These are phyloP conservation scores for Bilobella aurantiaca DNA, from an alignment of 1,140 invertebrate genomes.

Conservation along the genomic window DNA sequence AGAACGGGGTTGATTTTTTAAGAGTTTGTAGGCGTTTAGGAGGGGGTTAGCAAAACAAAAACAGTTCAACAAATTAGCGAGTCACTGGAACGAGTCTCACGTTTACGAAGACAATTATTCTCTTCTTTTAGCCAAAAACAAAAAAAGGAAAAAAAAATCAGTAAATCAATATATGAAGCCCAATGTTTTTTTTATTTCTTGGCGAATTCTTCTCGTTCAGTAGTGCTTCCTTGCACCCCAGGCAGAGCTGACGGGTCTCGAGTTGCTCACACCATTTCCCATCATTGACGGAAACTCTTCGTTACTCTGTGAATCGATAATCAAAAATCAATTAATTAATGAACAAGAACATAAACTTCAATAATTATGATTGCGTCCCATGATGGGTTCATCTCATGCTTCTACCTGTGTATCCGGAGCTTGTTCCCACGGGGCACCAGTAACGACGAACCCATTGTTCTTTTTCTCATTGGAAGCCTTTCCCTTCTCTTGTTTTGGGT, in stretches of 20 bases:
- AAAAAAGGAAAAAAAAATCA: not conserved
- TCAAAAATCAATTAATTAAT: slow-evolving; percentile 20
- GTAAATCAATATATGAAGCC: not conserved
- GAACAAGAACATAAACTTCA: not conserved
- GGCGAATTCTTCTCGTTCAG: slow-evolving; percentile 16
- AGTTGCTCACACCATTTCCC: slow-evolving; percentile 38
- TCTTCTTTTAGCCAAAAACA: not conserved
- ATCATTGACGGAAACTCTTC: slow-evolving; percentile 47
- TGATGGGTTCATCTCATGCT: not conserved
- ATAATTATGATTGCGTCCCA: too few species aligned
- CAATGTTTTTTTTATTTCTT: not conserved
- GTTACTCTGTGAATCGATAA: slow-evolving; percentile 45
- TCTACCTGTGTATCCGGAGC: slow-evolving; percentile 32
- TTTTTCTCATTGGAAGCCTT: slow-evolving; percentile 24
- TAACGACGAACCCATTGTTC: slow-evolving; percentile 46
- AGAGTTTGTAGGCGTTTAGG: too few species aligned
- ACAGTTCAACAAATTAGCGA: not conserved
- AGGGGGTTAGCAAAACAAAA: not conserved
- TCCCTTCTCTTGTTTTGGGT: slow-evolving; percentile 25
- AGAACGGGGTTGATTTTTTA: too few species aligned
- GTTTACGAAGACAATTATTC: not conserved
- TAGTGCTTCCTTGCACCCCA: slow-evolving; percentile 34
- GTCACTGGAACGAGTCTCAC: not conserved
- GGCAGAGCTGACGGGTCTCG: slow-evolving; percentile 27
- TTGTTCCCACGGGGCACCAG: slow-evolving; percentile 48